These are phyloP conservation scores for Chionoecetes opilio DNA, from an alignment of 1,140 invertebrate species.

Conservation along the genomic window DNA sequence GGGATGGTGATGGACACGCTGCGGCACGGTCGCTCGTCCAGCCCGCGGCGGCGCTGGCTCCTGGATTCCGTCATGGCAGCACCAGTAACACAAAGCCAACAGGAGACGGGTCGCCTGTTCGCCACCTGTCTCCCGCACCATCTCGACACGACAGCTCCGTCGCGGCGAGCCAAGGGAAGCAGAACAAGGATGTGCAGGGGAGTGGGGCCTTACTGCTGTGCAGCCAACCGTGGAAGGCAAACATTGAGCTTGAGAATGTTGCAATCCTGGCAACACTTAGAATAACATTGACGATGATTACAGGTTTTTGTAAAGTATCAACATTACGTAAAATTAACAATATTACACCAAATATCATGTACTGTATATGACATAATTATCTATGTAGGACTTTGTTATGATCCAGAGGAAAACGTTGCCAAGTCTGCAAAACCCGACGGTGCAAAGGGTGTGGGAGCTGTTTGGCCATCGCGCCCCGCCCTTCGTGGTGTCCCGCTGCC, in stretches of 20 bases:
- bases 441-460: not conserved
- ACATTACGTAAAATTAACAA: not conserved
- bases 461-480: not conserved
- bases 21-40: not conserved
- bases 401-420: not conserved
- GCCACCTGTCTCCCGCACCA: slow-evolving; percentile 3
- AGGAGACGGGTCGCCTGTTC: slow-evolving; percentile 2
- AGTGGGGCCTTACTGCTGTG: slow-evolving; percentile 55
- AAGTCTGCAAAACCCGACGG: no score
- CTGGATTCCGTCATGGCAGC: slow-evolving; percentile 1
- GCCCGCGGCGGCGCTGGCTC: not conserved
- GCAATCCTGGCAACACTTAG: slow-evolving; percentile 50
- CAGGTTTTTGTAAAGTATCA: slow-evolving; percentile 51
- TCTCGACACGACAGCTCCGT: slow-evolving; percentile 16
- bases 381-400: not conserved
- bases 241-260: slow-evolving; percentile 51
- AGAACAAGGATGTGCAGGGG: slow-evolving; percentile 35
- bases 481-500: not conserved
- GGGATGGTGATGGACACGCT: not conserved
- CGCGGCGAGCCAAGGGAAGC: slow-evolving; percentile 29
- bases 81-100: slow-evolving; percentile 18
- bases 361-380: not conserved
- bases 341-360: not conserved
- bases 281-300: slow-evolving; percentile 48
- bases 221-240: slow-evolving; percentile 54